Conservation (phyloP, 2,797 vertebrate species). For the Xyrichtys novacula region DNA sequence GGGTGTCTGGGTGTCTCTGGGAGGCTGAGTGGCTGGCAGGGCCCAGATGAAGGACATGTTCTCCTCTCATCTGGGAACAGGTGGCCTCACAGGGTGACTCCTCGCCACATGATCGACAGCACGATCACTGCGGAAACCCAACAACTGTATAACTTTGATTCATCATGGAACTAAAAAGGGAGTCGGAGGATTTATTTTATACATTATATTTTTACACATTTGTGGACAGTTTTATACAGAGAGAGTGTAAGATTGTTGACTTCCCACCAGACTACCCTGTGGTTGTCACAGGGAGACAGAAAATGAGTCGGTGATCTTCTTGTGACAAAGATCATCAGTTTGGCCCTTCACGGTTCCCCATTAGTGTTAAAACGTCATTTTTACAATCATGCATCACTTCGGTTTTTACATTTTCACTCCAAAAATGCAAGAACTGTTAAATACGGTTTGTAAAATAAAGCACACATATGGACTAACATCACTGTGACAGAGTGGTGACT, state of each 20-base stretch:
- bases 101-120: constrained; percentile 76
- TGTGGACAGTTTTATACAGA: constrained; percentile 32
- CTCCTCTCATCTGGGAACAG: constrained; percentile 80
- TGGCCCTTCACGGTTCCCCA: constrained; percentile 32
- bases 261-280: constrained; percentile 52
- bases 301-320: constrained; percentile 41
- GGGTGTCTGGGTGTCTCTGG: constrained; percentile 69
- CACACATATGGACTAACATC: constrained; percentile 52
- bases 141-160: constrained; percentile 68
- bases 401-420: constrained; percentile 51
- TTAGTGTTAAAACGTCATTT: constrained; percentile 29
- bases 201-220: constrained; percentile 51
- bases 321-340: constrained; percentile 46
- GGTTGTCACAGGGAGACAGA: constrained; percentile 59
- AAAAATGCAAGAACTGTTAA: constrained; percentile 37
- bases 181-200: constrained; percentile 45
- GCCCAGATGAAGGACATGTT: constrained; percentile 76
- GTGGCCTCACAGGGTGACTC: constrained; percentile 81
- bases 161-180: constrained; percentile 84
- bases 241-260: constrained; percentile 52
- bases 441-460: constrained; percentile 46
- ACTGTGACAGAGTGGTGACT: constrained; percentile 39
- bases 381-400: constrained; percentile 71
- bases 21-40: constrained; percentile 65
- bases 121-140: constrained; percentile 42